Conservation (phyloP, 1,140 invertebrate genomes). For the Dendrolimus kikuchii region DNA sequence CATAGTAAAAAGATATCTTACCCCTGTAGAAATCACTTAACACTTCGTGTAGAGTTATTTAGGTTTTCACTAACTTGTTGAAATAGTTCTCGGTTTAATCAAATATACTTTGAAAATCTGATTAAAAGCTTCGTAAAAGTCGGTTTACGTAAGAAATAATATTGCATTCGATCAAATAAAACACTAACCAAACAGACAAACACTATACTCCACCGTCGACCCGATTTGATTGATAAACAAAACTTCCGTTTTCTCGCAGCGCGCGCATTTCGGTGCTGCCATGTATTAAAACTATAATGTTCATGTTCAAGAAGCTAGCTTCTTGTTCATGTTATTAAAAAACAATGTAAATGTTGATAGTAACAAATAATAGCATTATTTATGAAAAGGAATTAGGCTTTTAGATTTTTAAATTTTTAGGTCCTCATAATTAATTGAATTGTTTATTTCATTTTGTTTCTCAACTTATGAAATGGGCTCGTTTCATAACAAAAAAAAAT, state of each 20-base stretch:
- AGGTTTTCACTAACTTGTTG: slow-evolving; percentile 2
- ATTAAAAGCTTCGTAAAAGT: slow-evolving; percentile 12
- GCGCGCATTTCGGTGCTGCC: slow-evolving; percentile 54
- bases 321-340: no score
- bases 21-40: slow-evolving; percentile 2
- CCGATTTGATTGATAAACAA: slow-evolving; percentile 66
- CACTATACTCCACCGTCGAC: slow-evolving; percentile 30
- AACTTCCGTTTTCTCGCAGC: slow-evolving; percentile 50
- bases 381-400: no score
- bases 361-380: no score
- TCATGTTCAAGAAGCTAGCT: no score
- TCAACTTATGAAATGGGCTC: no score
- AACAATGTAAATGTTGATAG: no score
- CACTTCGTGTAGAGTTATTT: slow-evolving; percentile 3
- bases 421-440: no score
- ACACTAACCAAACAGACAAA: slow-evolving; percentile 6
- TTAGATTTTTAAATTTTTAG: no score
- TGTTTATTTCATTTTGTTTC: no score
- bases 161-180: slow-evolving; percentile 14
- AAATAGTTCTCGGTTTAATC: no score
- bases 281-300: slow-evolving; percentile 11
- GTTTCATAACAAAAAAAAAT: no score
- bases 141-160: slow-evolving; percentile 25
- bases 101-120: neutral
- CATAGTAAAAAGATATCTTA: neutral